phyloP scores from a whole-genome alignment of 2,888 invertebrate species.

The Dolichomitus sp. region DNA sequence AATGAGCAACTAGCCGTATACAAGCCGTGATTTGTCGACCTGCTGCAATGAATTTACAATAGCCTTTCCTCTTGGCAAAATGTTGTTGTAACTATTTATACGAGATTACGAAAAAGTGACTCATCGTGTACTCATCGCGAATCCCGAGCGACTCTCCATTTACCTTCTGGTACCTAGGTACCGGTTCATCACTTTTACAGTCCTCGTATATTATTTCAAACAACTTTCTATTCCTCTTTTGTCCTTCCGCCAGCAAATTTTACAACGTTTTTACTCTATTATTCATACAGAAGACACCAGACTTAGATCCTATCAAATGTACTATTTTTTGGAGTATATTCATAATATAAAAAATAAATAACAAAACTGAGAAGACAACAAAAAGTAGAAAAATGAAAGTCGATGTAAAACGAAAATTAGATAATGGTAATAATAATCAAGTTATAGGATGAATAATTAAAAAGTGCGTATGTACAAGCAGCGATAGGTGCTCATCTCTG shows the following conservation, averaged over 20 bases:
- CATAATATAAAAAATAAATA: not conserved
- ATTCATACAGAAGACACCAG: not conserved
- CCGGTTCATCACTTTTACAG: not conserved
- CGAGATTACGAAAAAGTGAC: conserved; percentile 26
- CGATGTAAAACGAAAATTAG: no score
- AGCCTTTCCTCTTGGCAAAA: not conserved
- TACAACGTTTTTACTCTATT: not conserved
- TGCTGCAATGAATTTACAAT: conserved; percentile 4
- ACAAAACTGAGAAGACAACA: not conserved
- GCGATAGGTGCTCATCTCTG: no score
- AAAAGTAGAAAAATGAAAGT: not conserved
- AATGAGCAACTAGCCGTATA: not conserved
- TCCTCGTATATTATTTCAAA: conserved; percentile 2
- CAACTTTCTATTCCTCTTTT: conserved; percentile 1
- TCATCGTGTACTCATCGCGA: conserved; percentile 14
- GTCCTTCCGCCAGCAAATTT: conserved; percentile 2
- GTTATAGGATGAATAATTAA: no score
- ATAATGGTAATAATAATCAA: no score
- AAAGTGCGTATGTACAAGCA: no score
- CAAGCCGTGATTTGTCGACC: conserved; percentile 5
- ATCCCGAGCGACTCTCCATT: not conserved
- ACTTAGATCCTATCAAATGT: not conserved
- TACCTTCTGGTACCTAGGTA: not conserved
- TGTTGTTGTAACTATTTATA: conserved; percentile 6
- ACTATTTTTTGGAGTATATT: not conserved